Percentiles rank a stretch among this genome's conserved stretches.
phyloP scores from a whole-genome alignment of 2,888 invertebrate species.

The Cantharis rustica region DNA sequence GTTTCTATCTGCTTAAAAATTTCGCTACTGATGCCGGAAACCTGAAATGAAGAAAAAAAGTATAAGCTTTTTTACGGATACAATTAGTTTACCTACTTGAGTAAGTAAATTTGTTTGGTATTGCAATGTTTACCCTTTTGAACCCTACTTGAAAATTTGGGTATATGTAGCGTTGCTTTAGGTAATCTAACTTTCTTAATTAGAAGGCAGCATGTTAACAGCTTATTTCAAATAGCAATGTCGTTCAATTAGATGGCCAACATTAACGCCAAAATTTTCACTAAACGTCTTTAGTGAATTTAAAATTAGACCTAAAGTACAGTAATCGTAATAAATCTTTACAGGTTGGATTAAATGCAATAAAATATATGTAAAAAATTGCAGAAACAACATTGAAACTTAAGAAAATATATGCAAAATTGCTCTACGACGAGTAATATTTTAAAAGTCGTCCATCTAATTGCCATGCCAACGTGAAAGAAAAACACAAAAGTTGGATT shows the following conservation, averaged over 20 bases:
- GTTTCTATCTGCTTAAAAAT: slow-evolving; percentile 97
- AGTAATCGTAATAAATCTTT: background rate
- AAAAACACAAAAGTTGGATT: too few species aligned
- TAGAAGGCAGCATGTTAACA: slow-evolving; percentile 18
- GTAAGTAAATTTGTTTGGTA: slow-evolving; percentile 9
- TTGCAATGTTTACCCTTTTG: slow-evolving; percentile 2
- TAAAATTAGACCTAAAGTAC: background rate
- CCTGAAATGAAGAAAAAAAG: slow-evolving; percentile 60
- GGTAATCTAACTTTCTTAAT: slow-evolving; percentile 28
- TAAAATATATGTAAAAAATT: background rate
- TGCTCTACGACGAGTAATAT: too few species aligned
- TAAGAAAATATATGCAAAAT: too few species aligned
- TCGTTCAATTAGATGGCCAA: slow-evolving; percentile 7
- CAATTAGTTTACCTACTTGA: background rate
- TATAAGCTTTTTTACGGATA: background rate
- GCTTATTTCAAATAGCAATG: slow-evolving; percentile 17
- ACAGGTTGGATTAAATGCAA: background rate
- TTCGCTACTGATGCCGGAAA: slow-evolving; percentile 94
- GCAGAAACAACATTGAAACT: background rate
- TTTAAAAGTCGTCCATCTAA: too few species aligned
- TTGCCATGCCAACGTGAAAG: too few species aligned
- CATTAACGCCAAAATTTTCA: background rate
- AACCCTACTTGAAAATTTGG: slow-evolving; percentile 2
- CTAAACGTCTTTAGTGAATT: background rate
- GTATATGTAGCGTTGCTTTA: slow-evolving; percentile 21